These are phyloP conservation scores for Tokudaia tokunoshimensis DNA, from an alignment of 2,797 vertebrate genomes.

Conservation along the genomic window DNA sequence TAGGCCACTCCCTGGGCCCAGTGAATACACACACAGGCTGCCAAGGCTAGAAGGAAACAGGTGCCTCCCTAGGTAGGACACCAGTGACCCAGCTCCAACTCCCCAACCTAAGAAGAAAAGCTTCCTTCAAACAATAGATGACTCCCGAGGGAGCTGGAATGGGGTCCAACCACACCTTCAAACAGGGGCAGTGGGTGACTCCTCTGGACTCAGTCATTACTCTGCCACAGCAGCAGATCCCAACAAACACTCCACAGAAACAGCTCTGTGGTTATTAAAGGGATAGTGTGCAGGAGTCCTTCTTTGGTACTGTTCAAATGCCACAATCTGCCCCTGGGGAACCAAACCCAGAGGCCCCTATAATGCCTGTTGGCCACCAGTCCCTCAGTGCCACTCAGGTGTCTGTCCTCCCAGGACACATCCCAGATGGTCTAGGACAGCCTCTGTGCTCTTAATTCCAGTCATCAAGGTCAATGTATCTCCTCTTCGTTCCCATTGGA, in stretches of 20 bases:
- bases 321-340: background rate
- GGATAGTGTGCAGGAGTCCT: background rate
- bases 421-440: background rate
- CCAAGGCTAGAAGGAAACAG: background rate
- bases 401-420: background rate
- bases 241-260: background rate
- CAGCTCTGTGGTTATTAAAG: background rate
- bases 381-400: background rate
- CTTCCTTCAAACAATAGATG: background rate
- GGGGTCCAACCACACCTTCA: too few species aligned
- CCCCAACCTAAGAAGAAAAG: background rate
- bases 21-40: background rate
- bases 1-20: background rate
- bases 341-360: background rate
- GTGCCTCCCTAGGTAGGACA: background rate
- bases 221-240: background rate
- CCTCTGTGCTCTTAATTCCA: background rate
- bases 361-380: background rate
- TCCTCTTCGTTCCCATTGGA: background rate
- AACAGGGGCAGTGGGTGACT: background rate
- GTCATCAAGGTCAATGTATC: background rate
- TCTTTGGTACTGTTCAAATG: background rate
- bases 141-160: background rate
- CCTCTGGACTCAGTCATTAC: too few species aligned
- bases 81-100: rapidly evolving